A percentile compares a stretch with the other conserved stretches of the same genome.
These are phyloP conservation scores for Heptranchias perlo DNA, from an alignment of 2,113 vertebrate species.

Conservation along the genomic window DNA sequence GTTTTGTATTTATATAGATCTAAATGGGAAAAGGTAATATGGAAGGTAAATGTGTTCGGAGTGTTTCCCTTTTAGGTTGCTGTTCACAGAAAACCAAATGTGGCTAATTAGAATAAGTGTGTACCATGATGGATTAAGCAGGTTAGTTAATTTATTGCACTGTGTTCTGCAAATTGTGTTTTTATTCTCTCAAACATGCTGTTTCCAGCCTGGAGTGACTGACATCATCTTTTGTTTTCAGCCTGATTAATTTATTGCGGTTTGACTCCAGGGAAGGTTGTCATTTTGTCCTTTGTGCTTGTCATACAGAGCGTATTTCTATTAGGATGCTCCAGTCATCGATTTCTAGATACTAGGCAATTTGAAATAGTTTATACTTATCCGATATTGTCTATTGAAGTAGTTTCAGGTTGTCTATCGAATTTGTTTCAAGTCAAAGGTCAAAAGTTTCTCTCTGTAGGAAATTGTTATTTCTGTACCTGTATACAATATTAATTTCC, in stretches of 20 bases:
- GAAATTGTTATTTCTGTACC: conserved; percentile 1
- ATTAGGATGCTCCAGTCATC: conserved; percentile 3
- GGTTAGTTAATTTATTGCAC: not conserved
- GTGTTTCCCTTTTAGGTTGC: not conserved
- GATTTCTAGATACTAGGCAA: conserved; percentile 15
- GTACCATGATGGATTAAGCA: not conserved
- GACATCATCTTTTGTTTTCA: conserved; percentile 15
- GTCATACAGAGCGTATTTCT: conserved; percentile 8
- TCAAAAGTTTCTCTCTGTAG: conserved; percentile 13
- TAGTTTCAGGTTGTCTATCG: not conserved
- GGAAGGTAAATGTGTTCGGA: not conserved
- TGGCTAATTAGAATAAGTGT: not conserved
- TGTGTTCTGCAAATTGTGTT: not conserved
- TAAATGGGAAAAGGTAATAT: not conserved
- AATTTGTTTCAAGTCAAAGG: conserved; percentile 13
- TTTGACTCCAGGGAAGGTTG: conserved; percentile 24
- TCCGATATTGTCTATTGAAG: not conserved
- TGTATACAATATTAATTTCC: not conserved
- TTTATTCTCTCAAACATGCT: not conserved
- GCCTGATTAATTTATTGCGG: conserved; percentile 22
- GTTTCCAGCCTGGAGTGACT: not conserved
- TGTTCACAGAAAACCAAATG: not conserved
- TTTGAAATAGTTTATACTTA: conserved; percentile 24
- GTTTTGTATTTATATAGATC: not conserved
- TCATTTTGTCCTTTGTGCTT: conserved; percentile 29